These are phyloP conservation scores for Arctocebus calabarensis DNA, from an alignment of 2,797 vertebrate genomes.

Conservation along the genomic window DNA sequence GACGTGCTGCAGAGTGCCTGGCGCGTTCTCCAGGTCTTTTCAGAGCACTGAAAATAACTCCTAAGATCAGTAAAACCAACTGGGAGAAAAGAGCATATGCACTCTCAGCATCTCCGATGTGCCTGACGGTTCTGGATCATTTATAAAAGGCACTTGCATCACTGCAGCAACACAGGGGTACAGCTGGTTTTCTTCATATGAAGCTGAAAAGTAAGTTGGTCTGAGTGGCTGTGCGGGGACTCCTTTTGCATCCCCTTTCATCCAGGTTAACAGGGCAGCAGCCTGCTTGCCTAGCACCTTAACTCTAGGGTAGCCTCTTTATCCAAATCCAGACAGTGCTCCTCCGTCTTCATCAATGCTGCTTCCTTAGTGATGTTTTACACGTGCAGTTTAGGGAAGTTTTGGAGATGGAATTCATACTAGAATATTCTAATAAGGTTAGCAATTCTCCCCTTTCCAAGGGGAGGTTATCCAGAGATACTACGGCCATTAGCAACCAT, in stretches of 20 bases:
- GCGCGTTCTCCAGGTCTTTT: neutral
- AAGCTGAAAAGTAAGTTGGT: neutral
- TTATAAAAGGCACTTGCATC: neutral
- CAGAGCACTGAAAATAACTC: neutral
- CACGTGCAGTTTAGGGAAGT: neutral
- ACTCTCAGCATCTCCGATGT: neutral
- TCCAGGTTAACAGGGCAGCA: neutral
- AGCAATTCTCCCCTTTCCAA: neutral
- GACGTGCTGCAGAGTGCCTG: neutral
- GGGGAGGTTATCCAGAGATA: neutral
- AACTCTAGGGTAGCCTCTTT: neutral
- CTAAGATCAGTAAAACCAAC: neutral
- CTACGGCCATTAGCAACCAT: neutral
- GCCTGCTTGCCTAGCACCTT: neutral
- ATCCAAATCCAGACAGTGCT: neutral
- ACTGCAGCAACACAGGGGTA: neutral
- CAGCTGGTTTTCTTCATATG: neutral
- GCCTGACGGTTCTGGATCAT: neutral
- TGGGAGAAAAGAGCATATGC: neutral
- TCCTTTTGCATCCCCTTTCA: constrained; percentile 1
- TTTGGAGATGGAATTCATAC: neutral
- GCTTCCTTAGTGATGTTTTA: neutral
- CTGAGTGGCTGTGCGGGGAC: neutral
- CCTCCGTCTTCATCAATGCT: constrained; percentile 15
- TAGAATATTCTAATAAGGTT: neutral